Conservation (phyloP, 2,797 vertebrate genomes). For the Spheniscus humboldti region DNA sequence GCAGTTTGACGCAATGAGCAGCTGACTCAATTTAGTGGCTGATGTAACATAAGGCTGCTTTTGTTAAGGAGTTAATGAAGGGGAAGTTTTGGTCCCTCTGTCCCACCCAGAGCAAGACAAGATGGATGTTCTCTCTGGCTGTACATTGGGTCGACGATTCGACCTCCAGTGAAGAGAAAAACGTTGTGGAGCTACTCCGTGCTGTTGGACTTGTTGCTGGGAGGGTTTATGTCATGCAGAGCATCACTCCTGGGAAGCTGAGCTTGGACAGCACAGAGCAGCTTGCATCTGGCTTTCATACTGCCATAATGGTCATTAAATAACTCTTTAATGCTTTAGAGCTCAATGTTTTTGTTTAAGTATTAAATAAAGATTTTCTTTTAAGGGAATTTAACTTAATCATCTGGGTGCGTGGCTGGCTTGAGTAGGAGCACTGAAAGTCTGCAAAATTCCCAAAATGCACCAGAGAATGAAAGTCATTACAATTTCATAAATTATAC, state of each 20-base stretch:
- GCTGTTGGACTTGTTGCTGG: neutral
- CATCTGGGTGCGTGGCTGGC: neutral
- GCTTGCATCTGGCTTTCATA: neutral
- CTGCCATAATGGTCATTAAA: neutral
- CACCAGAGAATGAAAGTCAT: neutral
- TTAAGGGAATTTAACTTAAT: neutral
- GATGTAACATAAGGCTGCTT: neutral
- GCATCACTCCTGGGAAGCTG: neutral
- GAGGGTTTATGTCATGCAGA: neutral
- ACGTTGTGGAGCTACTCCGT: neutral
- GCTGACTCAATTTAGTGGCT: neutral
- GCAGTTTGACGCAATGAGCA: neutral
- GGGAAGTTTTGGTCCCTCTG: neutral
- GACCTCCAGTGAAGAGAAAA: neutral
- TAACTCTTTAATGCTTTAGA: neutral
- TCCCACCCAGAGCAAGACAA: neutral
- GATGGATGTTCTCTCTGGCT: neutral
- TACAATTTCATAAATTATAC: neutral
- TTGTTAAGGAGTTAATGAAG: neutral
- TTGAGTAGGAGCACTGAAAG: neutral
- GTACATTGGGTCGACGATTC: neutral
- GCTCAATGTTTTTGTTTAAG: neutral
- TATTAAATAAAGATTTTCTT: slow-evolving; percentile 1
- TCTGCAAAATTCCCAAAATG: neutral
- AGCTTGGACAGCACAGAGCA: neutral